phyloP scores from a whole-genome alignment of 35 echinoderm and acorn worm species.

The Stichopus chloronotus region DNA sequence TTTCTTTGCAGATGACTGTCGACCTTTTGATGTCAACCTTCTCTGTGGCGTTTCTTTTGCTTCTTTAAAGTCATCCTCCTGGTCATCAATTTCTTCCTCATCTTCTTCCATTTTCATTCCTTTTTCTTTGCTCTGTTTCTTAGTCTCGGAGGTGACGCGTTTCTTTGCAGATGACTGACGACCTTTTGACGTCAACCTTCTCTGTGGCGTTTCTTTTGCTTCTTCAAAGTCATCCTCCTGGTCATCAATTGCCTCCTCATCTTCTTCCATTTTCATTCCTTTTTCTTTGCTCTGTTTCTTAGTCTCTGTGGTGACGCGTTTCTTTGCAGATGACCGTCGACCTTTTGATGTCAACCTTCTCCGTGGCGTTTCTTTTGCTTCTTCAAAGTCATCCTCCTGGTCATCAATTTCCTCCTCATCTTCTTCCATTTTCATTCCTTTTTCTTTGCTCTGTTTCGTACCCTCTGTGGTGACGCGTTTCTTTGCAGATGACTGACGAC shows the following conservation, averaged over 20 bases:
- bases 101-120: neutral
- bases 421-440: neutral
- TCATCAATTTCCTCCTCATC: neutral
- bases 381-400: neutral
- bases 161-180: neutral
- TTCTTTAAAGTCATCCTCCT: neutral
- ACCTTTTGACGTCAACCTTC: neutral
- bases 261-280: neutral
- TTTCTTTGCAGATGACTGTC: neutral
- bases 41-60: neutral
- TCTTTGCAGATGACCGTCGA: neutral
- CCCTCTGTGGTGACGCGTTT: neutral
- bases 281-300: neutral
- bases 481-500: neutral
- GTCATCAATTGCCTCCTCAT: neutral
- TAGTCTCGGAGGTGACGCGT: neutral
- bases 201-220: neutral
- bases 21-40: neutral
- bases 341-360: neutral
- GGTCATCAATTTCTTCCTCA: neutral
- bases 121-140: neutral
- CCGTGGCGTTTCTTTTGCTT: neutral
- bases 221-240: conserved; percentile 1
- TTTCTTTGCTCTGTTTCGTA: neutral
- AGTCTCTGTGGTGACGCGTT: neutral